Conservation (phyloP, 2,113 vertebrate genomes). For the Pygoscelis adeliae region DNA sequence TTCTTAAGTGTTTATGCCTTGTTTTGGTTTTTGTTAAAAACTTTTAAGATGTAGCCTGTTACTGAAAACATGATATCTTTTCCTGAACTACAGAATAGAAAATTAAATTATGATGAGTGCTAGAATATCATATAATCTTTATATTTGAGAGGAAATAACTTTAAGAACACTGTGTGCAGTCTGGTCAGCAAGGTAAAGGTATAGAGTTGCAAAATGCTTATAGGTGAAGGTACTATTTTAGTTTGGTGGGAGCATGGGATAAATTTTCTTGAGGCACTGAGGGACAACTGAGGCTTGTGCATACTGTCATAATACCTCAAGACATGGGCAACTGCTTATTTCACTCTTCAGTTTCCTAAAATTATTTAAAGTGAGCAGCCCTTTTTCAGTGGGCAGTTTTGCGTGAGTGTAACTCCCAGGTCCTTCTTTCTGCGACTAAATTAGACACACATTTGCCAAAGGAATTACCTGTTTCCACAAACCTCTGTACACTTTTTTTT, state of each 20-base stretch:
- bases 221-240: neutral
- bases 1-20: neutral
- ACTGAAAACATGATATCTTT: neutral
- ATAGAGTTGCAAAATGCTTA: neutral
- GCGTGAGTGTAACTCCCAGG: neutral
- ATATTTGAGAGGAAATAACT: neutral
- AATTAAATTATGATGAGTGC: neutral
- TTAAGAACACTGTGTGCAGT: neutral
- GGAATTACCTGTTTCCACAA: neutral
- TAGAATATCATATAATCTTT: neutral
- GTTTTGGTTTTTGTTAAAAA: neutral
- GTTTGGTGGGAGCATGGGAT: neutral
- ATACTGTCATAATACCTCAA: neutral
- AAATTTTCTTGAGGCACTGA: neutral
- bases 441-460: neutral
- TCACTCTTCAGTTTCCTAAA: neutral
- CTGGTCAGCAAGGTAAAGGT: neutral
- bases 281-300: neutral
- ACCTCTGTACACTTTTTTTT: neutral
- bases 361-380: neutral
- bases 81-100: neutral
- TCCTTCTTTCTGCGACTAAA: neutral
- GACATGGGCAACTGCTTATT: neutral
- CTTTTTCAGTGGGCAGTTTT: neutral
- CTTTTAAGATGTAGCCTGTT: neutral